phyloP scores from a whole-genome alignment of 92 coral and sea anemone genomes.

The Actinernus sp. region DNA sequence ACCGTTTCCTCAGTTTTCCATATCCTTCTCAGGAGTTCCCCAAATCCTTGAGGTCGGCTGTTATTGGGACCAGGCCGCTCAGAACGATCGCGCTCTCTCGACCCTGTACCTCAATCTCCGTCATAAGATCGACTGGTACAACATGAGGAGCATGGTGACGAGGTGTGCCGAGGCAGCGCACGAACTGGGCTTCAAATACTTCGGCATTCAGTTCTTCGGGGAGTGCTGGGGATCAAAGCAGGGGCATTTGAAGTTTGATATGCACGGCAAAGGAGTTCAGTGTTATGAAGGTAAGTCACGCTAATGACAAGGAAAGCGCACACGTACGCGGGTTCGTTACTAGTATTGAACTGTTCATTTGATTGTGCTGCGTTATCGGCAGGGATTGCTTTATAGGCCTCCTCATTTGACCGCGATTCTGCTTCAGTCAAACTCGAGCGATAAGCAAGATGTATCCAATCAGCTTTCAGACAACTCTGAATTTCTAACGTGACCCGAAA shows the following conservation, averaged over 20 bases:
- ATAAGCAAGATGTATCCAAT: too few species aligned
- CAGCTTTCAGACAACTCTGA: too few species aligned
- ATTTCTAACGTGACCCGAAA: too few species aligned
- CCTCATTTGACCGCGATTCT: too few species aligned
- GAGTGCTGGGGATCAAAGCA: constrained; percentile 87
- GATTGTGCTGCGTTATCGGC: too few species aligned
- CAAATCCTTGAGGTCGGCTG: constrained; percentile 71
- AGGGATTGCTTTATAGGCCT: too few species aligned
- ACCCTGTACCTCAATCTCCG: constrained; percentile 65
- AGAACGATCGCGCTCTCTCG: constrained; percentile 37
- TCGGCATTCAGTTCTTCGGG: constrained; percentile 90
- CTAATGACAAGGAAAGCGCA: too few species aligned
- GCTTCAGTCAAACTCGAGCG: too few species aligned
- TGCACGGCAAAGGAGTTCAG: constrained; percentile 51
- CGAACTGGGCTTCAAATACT: constrained; percentile 68
- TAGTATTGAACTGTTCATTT: too few species aligned
- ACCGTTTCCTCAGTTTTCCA: too few species aligned
- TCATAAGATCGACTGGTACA: constrained; percentile 65
- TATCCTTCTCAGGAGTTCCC: constrained; percentile 58
- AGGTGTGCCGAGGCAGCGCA: constrained; percentile 81
- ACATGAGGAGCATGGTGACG: constrained; percentile 69
- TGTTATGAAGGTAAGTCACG: constrained; percentile 57
- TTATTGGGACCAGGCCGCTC: constrained; percentile 28
- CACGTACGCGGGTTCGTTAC: too few species aligned
- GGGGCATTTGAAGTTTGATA: constrained; percentile 28